phyloP scores from a whole-genome alignment of 1,140 invertebrate species.

The Camponotus pennsylvanicus region DNA sequence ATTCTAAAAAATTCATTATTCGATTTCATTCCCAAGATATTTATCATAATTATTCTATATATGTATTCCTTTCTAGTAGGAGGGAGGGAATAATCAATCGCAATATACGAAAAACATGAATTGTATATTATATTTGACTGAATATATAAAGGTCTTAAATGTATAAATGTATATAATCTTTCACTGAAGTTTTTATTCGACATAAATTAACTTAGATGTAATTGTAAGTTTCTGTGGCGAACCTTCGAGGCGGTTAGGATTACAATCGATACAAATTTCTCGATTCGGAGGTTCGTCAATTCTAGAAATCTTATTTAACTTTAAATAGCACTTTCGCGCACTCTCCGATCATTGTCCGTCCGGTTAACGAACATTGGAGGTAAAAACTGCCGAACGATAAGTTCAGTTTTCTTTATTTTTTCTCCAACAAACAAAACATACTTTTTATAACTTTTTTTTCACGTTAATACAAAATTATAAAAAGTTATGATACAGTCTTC shows the following conservation, averaged over 20 bases:
- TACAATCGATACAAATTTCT: constrained; percentile 67
- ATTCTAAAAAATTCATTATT: too few relatives aligned
- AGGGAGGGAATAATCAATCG: neutral
- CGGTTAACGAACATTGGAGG: constrained; percentile 6
- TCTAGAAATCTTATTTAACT: constrained; percentile 53
- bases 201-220: constrained; percentile 76
- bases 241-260: constrained; percentile 56
- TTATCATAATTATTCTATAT: neutral
- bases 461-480: constrained; percentile 75
- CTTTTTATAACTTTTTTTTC: neutral
- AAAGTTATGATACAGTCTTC: constrained; percentile 73
- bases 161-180: constrained; percentile 56
- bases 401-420: neutral
- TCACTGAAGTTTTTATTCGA: constrained; percentile 62
- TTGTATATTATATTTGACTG: constrained; percentile 76
- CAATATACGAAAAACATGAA: constrained; percentile 77
- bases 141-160: constrained; percentile 77
- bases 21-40: neutral
- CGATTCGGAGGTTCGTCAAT: constrained; percentile 67
- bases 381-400: neutral
- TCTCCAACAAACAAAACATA: constrained; percentile 35
- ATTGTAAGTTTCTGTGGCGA: constrained; percentile 59
- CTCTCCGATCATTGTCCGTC: constrained; percentile 29
- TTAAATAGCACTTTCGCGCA: constrained; percentile 54
- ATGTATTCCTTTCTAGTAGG: neutral